Percentiles rank a stretch among this genome's conserved stretches.
phyloP scores from a whole-genome alignment of 2,888 invertebrate species.

The Alitta virens region DNA sequence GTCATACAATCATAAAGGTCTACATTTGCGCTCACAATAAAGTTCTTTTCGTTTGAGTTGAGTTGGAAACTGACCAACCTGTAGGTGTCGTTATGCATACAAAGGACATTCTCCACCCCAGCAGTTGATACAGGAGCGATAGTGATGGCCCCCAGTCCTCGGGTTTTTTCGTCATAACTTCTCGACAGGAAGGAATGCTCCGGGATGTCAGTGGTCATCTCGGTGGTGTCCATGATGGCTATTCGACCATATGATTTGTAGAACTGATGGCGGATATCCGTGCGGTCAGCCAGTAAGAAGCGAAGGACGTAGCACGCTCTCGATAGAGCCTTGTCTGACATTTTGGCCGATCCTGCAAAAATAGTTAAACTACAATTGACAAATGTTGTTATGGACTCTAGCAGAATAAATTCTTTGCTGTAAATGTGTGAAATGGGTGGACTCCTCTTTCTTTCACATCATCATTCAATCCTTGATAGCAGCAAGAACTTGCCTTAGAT shows the following conservation, averaged over 20 bases:
- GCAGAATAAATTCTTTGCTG: no score
- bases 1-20: no score
- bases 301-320: slow-evolving; percentile 43
- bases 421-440: no score
- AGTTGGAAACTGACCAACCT: background rate
- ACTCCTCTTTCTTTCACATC: no score
- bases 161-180: slow-evolving; percentile 28
- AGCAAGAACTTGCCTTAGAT: no score
- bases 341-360: slow-evolving; percentile 29
- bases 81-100: slow-evolving; percentile 25
- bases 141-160: slow-evolving; percentile 38
- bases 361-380: no score
- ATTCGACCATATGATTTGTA: slow-evolving; percentile 38
- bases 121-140: slow-evolving; percentile 34
- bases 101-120: slow-evolving; percentile 40
- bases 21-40: no score
- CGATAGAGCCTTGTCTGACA: slow-evolving; percentile 36
- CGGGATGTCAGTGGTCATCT: slow-evolving; percentile 34
- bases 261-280: slow-evolving; percentile 33
- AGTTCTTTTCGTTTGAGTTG: no score
- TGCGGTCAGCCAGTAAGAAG: slow-evolving; percentile 40
- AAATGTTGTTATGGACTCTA: no score
- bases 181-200: slow-evolving; percentile 33
- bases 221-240: slow-evolving; percentile 33
- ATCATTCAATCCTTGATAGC: no score